Percentiles rank a stretch among this genome's conserved stretches.
Evolutionary conservation across 1,140 invertebrate species (phyloP).

Genomic region (Aradophagus sp.): DNA sequence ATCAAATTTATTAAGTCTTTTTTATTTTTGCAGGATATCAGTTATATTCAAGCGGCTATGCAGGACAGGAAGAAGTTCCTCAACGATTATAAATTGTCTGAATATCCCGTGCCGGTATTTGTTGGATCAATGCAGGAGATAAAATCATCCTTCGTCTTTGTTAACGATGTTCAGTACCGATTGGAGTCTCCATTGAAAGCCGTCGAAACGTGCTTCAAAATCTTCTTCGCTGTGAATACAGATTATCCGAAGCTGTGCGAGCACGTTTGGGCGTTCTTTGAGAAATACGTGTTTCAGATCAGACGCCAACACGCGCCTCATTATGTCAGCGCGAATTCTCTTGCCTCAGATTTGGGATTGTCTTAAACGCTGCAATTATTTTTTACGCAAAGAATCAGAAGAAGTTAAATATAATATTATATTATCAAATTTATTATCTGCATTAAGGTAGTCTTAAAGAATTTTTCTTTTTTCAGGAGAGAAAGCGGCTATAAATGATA

Average conservation of each 20-base stretch:
- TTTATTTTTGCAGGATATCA: constrained; percentile 29
- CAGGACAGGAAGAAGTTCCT: constrained; percentile 41
- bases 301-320: constrained; percentile 50
- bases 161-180: constrained; percentile 43
- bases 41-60: constrained; percentile 37
- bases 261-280: constrained; percentile 51
- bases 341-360: constrained; percentile 52
- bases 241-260: constrained; percentile 50
- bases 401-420: too few relatives aligned
- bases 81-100: constrained; percentile 39
- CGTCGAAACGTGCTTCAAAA: constrained; percentile 52
- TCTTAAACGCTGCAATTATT: constrained; percentile 29
- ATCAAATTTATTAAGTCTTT: too few relatives aligned
- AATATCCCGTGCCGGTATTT: constrained; percentile 46
- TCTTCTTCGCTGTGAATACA: constrained; percentile 44
- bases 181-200: constrained; percentile 50
- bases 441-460: too few relatives aligned
- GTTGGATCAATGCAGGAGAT: constrained; percentile 54
- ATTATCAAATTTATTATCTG: too few relatives aligned
- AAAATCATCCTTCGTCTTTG: constrained; percentile 46
- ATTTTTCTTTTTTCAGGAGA: too few relatives aligned
- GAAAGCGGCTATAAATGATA: too few relatives aligned
- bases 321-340: constrained; percentile 52
- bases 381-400: too few relatives aligned
- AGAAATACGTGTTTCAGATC: constrained; percentile 51